Evolutionary conservation across 2,888 invertebrate species (phyloP), one percentile per base, ranked within the genome.

Genomic region (Clanis bilineata): DNA sequence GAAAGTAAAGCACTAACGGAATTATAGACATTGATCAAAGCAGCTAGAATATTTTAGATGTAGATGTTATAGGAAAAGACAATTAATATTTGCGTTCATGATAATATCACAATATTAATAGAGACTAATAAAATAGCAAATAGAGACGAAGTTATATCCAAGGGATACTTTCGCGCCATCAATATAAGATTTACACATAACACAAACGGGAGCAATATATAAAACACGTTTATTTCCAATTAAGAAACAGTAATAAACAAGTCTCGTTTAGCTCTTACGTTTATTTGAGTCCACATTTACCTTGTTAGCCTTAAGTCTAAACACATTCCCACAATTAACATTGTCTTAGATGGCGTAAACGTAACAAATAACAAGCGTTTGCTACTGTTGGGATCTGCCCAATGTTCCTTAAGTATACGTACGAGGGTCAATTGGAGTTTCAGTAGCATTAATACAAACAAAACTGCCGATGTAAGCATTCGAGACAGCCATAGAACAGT

Each of bases 401-500:
- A 74, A 76, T 74, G 68, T 73, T 74, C 70, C 72, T 74, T 75
- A 72, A 76, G 18, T 38, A 74, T 70, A 70, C 71, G 70, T 64
- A 71, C 73, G 75, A 78, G 74, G 71, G 62, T 66, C 68, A 74
- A 81, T 83, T 85, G 80, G 83, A 83, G 85, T 86, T 83, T 84
- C 79, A 77, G 82, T 81, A 83, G 83, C 83, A 86, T 86, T 85
- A 80, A 80, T 78, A 79, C 78, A 78, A 76, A 83, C 86, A 87
- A 85, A 86, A 76, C 73, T 78, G 77, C 70, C 75, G 70, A 79
- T 83, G 80, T 84, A 80, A 85, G 83, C 75, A 79, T 75, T 77
- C 70, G 75, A 82, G 80, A 78, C 77, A 77, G 79, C 77, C 76
- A 79, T 76, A 71, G 73, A 74, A 68, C 15, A 77, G 81, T 86